A percentile compares a stretch with the other conserved stretches of the same genome.
These are phyloP conservation scores for fruit fly (Drosophila melanogaster) DNA, from an alignment of 1,140 invertebrate genomes.

Conservation along the genomic window Release_6_plus_ISO1_MT NT_037436.4:17960001-17960500, in stretches of 20 bases:
- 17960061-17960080: neutral
- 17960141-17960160: too few relatives aligned
- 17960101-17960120: constrained; percentile 39
- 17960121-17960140: neutral
- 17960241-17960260: constrained; percentile 21
- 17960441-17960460: constrained; percentile 53
- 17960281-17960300: constrained; percentile 72
- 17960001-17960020: constrained; percentile 60
- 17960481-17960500: constrained; percentile 28
- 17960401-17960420: constrained; percentile 72
- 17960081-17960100: constrained; percentile 18
- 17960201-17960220: neutral
- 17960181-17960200: neutral
- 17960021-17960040: constrained; percentile 67
- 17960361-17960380: constrained; percentile 62
- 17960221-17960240: neutral
- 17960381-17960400: constrained; percentile 63
- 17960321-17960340: constrained; percentile 72
- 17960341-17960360: constrained; percentile 51
- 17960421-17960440: constrained; percentile 84
- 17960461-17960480: constrained; percentile 11
- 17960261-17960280: constrained; percentile 75
- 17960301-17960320: constrained; percentile 65
- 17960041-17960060: neutral
- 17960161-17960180: neutral